Conservation (phyloP, 2,888 invertebrate species). For the Andrena haemorrhoa region DNA sequence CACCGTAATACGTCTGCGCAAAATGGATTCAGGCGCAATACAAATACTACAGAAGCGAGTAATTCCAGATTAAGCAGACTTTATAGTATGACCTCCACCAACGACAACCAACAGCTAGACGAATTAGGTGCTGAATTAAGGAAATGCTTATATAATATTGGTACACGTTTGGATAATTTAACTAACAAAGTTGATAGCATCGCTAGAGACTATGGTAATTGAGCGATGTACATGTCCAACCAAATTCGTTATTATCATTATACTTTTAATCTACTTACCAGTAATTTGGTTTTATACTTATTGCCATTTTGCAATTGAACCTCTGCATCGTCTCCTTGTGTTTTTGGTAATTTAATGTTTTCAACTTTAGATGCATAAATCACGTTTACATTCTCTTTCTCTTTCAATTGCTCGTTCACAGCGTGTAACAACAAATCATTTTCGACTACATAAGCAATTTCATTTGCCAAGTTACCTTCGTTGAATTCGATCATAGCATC, state of each 20-base stretch:
- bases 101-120: slow-evolving; percentile 74
- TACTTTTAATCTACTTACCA: slow-evolving; percentile 87
- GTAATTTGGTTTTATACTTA: slow-evolving; percentile 88
- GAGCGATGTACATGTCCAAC: not conserved
- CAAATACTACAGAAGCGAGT: slow-evolving; percentile 48
- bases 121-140: slow-evolving; percentile 79
- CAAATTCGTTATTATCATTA: not conserved
- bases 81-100: slow-evolving; percentile 74
- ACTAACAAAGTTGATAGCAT: slow-evolving; percentile 76
- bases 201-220: slow-evolving; percentile 66
- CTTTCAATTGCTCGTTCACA: slow-evolving; percentile 88
- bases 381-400: slow-evolving; percentile 88
- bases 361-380: slow-evolving; percentile 90
- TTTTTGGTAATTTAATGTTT: slow-evolving; percentile 87
- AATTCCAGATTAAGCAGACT: slow-evolving; percentile 72
- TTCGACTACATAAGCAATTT: slow-evolving; percentile 97
- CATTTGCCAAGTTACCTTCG: slow-evolving; percentile 89
- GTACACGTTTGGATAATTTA: slow-evolving; percentile 74
- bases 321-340: slow-evolving; percentile 80
- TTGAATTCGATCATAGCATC: slow-evolving; percentile 95
- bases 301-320: slow-evolving; percentile 89
- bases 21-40: slow-evolving; percentile 51
- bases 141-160: slow-evolving; percentile 76
- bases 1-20: slow-evolving; percentile 71
- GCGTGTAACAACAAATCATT: slow-evolving; percentile 95